Evolutionary conservation across 2,113 vertebrate species (phyloP).

Genomic region (Diadophis punctatus): DNA sequence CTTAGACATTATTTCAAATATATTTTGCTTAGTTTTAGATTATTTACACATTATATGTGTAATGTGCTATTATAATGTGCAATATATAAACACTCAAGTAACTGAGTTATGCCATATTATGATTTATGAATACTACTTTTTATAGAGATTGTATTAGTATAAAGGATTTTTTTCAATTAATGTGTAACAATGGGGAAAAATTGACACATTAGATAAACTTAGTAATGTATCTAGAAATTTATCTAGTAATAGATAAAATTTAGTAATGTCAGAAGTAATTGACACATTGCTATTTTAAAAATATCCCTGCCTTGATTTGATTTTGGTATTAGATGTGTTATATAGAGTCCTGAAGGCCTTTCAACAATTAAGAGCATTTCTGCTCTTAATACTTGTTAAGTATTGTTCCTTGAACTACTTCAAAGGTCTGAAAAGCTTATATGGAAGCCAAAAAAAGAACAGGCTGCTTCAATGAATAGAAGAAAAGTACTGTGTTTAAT

Average conservation of each 20-base stretch:
- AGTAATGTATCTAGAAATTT: no score
- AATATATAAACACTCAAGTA: conserved; percentile 13
- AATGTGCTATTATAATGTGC: neutral
- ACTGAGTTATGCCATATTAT: neutral
- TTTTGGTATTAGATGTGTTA: neutral
- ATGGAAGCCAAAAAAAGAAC: neutral
- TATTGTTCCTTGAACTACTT: neutral
- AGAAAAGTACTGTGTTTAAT: neutral
- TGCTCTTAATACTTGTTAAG: no score
- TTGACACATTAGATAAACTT: neutral
- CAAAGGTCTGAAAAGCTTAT: neutral
- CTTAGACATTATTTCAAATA: conserved; percentile 6
- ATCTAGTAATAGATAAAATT: neutral
- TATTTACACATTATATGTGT: neutral
- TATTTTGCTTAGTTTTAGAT: neutral
- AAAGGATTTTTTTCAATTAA: neutral
- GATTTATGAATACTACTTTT: neutral
- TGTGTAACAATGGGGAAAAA: neutral
- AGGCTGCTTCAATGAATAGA: neutral
- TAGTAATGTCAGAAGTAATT: neutral
- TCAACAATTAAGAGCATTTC: neutral
- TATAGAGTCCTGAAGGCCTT: neutral
- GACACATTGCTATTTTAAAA: neutral
- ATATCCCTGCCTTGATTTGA: neutral
- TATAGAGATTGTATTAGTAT: neutral